phyloP scores from a whole-genome alignment of 2,888 invertebrate genomes.

The Gymnocheta viridis region DNA sequence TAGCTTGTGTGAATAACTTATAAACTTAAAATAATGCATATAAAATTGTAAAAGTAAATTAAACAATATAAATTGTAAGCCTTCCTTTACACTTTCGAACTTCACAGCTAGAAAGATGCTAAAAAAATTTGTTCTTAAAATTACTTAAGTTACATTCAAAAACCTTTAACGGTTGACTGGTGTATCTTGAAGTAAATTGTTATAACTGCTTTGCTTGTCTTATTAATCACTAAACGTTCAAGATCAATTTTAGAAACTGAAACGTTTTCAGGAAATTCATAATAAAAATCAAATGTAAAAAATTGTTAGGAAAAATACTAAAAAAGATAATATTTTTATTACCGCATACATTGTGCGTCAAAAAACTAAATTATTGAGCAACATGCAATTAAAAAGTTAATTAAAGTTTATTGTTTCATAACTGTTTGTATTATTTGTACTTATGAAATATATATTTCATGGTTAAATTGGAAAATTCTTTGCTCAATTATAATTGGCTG shows the following conservation, averaged over 20 bases:
- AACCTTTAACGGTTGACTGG: constrained; percentile 21
- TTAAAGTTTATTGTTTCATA: constrained; percentile 14
- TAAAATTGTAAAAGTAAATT: no score
- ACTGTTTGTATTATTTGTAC: no score
- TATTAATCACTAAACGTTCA: neutral
- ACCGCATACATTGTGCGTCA: neutral
- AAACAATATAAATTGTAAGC: no score
- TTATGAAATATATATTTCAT: no score
- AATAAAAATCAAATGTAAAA: neutral
- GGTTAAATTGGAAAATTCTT: neutral
- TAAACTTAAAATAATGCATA: no score
- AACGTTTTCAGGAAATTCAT: constrained; percentile 4
- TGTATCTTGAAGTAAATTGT: neutral
- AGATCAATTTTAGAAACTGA: neutral
- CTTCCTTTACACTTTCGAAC: no score
- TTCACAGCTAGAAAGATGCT: neutral
- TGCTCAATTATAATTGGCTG: neutral
- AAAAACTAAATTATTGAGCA: neutral
- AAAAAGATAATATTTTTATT: neutral
- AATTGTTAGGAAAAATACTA: neutral
- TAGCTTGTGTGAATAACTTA: no score
- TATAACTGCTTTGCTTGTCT: neutral
- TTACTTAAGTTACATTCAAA: neutral
- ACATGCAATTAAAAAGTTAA: constrained; percentile 24
- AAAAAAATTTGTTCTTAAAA: neutral